Conservation (phyloP, 2,797 vertebrate species). For the Rhinella marina region DNA sequence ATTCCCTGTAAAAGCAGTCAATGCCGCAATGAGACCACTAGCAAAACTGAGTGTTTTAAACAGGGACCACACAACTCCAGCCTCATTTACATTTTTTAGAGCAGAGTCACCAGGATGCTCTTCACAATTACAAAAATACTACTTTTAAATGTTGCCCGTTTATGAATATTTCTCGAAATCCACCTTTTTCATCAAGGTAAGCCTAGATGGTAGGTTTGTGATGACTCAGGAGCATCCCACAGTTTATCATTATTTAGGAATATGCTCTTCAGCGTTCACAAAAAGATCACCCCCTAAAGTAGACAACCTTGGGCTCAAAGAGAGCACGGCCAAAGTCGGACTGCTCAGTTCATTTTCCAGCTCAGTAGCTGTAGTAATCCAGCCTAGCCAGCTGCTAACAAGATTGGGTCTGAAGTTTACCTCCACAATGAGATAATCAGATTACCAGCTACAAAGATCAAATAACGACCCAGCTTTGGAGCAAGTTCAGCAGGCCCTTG, state of each 20-base stretch:
- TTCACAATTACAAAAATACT: slow-evolving; percentile 77
- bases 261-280: slow-evolving; percentile 92
- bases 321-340: slow-evolving; percentile 98
- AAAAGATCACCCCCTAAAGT: slow-evolving; percentile 82
- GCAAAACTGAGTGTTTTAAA: slow-evolving; percentile 99
- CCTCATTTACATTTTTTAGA: slow-evolving; percentile 99
- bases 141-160: background rate
- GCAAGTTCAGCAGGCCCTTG: slow-evolving; percentile 98
- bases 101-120: slow-evolving; percentile 81
- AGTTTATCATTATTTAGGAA: slow-evolving; percentile 78
- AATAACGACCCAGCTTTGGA: slow-evolving; percentile 99
- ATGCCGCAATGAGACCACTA: slow-evolving; percentile 97
- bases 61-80: slow-evolving; percentile 96
- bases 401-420: slow-evolving; percentile 99
- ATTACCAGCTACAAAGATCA: slow-evolving; percentile 99
- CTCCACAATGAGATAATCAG: slow-evolving; percentile 99
- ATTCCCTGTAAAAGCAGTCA: slow-evolving; percentile 99
- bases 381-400: slow-evolving; percentile 99
- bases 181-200: background rate
- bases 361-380: slow-evolving; percentile 98
- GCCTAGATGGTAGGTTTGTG: slow-evolving; percentile 57
- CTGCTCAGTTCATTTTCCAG: slow-evolving; percentile 99
- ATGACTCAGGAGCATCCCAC: slow-evolving; percentile 60
- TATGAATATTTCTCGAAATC: background rate
- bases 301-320: slow-evolving; percentile 89